These are phyloP conservation scores for Ditula angustiorana DNA, from an alignment of 2,888 invertebrate species.

Conservation along the genomic window DNA sequence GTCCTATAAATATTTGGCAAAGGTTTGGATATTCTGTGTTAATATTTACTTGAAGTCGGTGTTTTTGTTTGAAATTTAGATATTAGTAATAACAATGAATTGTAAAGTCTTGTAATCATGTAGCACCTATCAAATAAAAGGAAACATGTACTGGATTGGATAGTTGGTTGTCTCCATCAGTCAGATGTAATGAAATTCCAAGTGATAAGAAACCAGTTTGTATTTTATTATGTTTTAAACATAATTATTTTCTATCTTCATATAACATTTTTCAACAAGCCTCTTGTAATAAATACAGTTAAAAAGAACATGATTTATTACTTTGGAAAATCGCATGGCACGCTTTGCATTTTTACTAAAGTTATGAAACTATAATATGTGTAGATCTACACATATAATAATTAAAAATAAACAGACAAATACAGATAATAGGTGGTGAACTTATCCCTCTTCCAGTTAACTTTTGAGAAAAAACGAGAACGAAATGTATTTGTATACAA, in stretches of 20 bases:
- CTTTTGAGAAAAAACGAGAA: too few species aligned
- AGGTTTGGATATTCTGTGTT: neutral
- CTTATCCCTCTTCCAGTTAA: neutral
- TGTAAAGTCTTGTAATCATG: conserved; percentile 40
- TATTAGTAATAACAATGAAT: conserved; percentile 26
- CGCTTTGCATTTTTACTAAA: too few species aligned
- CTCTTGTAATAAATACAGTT: conserved; percentile 39
- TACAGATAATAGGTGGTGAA: neutral
- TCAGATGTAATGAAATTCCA: conserved; percentile 26
- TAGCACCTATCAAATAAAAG: conserved; percentile 29
- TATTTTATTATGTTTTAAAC: conserved; percentile 37
- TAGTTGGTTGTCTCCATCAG: conserved; percentile 6
- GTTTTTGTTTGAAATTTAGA: neutral
- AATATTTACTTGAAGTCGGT: neutral
- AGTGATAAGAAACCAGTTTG: conserved; percentile 29
- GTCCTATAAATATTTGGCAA: neutral
- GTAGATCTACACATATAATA: too few species aligned
- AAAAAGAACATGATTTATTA: conserved; percentile 15
- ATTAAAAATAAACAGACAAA: too few species aligned
- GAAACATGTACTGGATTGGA: conserved; percentile 10
- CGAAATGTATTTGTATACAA: too few species aligned
- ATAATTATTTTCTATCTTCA: conserved; percentile 39
- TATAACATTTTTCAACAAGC: conserved; percentile 37
- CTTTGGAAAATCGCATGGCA: neutral
- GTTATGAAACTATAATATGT: too few species aligned